Base-by-base conservation (phyloP, 2,797 vertebrate genomes). In the Diplodus sargus region DNA sequence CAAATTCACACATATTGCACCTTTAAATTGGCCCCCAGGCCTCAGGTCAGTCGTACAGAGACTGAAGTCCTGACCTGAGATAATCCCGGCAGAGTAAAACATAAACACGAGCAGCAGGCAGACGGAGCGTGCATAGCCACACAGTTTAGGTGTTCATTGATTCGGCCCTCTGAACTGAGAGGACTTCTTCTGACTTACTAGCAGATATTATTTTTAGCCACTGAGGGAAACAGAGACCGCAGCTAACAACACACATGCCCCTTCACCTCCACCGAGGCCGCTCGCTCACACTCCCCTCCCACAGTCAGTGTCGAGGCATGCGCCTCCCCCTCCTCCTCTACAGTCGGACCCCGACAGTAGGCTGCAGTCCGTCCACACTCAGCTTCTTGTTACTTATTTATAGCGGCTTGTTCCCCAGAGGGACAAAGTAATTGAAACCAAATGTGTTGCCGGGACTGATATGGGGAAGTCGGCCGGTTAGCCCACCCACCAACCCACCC, bases 361-460 rank as follows among this genome's bases (percentile, higher is more conserved):
- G 80, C 85, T 76, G 76, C 82, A 80, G 67, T 82, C 87, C 70
- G 79, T 88, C 87, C 90, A 89, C 83, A 87, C 79, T 56, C 73
- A 7, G 85, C 84, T 86, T 52, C 84, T 84, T 83, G 63, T 89
- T 85, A 83, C 88, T 92, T 95, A 96, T 96, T 94, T 95, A 94
- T 95, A 95, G 94, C 82, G 83, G 81, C 88, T 61, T 39, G 69
- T 84, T 88, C 86, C 89, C 91, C 67, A 81, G 82, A 87, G 92
- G 90, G 66, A 79, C 62, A 45, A 61, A 76, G 90, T 93, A 93
- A 96, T 93, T 89, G 90, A 94, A 94, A 94, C 94, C 94, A 95
- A 93, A 95, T 94, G 95, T 89, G 91, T 83, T 87, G 85, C 66
- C 4, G 74, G 82, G 85, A 87, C 89, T 74, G 86, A 91, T 90